These are phyloP conservation scores for Gadopsis marmoratus DNA, from an alignment of 2,797 vertebrate species.

Conservation along the genomic window DNA sequence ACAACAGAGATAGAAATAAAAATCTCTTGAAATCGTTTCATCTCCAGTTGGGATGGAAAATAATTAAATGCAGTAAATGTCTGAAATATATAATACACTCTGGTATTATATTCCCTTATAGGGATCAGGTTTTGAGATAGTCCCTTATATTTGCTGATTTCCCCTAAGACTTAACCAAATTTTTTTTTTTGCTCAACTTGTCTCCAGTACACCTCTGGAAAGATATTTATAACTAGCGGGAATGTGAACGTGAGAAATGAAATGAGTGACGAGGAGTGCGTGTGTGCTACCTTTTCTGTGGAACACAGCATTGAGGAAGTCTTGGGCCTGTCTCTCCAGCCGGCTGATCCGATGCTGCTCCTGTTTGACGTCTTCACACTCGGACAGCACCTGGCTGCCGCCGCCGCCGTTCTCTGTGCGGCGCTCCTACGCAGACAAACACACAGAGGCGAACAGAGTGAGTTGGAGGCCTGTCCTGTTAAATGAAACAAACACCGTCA, in stretches of 20 bases:
- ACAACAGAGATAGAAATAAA: background rate
- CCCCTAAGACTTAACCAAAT: conserved; percentile 33
- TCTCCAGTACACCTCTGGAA: conserved; percentile 29
- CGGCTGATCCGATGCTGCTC: conserved; percentile 94
- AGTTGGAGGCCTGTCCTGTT: background rate
- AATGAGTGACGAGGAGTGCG: conserved; percentile 1
- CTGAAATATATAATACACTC: conserved; percentile 3
- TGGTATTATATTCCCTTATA: conserved; percentile 10
- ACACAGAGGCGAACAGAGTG: conserved; percentile 1
- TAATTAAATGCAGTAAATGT: conserved; percentile 24
- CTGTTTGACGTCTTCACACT: conserved; percentile 91
- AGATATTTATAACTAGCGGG: conserved; percentile 25
- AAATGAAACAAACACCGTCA: no score
- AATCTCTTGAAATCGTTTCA: background rate
- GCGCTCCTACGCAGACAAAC: conserved; percentile 85
- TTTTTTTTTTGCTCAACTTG: conserved; percentile 25
- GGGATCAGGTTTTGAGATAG: conserved; percentile 14
- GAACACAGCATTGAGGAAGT: conserved; percentile 99
- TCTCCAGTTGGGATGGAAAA: background rate
- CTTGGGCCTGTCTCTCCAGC: conserved; percentile 97
- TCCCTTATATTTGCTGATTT: conserved; percentile 42
- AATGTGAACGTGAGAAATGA: conserved; percentile 15
- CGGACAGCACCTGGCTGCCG: conserved; percentile 91
- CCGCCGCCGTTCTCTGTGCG: conserved; percentile 89
- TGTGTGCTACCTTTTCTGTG: conserved; percentile 92